These are phyloP conservation scores for Triplophysa tibetana DNA, from an alignment of 2,113 vertebrate species.

Conservation along the genomic window DNA sequence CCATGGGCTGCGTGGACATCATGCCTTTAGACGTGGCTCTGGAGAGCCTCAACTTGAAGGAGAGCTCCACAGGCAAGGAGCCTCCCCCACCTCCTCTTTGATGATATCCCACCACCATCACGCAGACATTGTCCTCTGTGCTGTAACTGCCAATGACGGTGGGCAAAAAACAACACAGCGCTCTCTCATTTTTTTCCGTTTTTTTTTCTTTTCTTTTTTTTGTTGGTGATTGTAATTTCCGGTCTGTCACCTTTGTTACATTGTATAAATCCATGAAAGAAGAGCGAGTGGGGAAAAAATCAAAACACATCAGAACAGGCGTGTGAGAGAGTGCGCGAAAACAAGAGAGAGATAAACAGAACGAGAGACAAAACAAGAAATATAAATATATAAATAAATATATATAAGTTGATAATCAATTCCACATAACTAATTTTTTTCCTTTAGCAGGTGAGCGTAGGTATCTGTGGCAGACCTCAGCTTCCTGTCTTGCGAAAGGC, in stretches of 20 bases:
- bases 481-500: slow-evolving; percentile 90
- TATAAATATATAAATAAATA: slow-evolving; percentile 82
- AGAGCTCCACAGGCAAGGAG: slow-evolving; percentile 95
- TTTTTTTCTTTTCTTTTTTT: slow-evolving; percentile 71
- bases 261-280: slow-evolving; percentile 98
- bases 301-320: slow-evolving; percentile 69
- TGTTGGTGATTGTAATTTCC: slow-evolving; percentile 99
- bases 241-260: slow-evolving; percentile 99
- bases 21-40: slow-evolving; percentile 99
- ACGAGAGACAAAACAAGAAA: slow-evolving; percentile 56
- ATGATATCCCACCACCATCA: slow-evolving; percentile 87
- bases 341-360: slow-evolving; percentile 72
- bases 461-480: slow-evolving; percentile 87
- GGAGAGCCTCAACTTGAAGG: slow-evolving; percentile 98
- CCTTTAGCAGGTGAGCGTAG: slow-evolving; percentile 94
- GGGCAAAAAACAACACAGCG: slow-evolving; percentile 80
- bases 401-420: slow-evolving; percentile 90
- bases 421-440: slow-evolving; percentile 93
- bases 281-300: slow-evolving; percentile 75
- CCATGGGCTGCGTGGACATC: slow-evolving; percentile 99
- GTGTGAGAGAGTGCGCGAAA: slow-evolving; percentile 67
- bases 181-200: slow-evolving; percentile 57
- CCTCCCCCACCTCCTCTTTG: slow-evolving; percentile 99
- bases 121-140: slow-evolving; percentile 99
- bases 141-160: slow-evolving; percentile 99